Evolutionary conservation across 2,113 vertebrate genomes (phyloP).

Genomic region (Carollia perspicillata): DNA sequence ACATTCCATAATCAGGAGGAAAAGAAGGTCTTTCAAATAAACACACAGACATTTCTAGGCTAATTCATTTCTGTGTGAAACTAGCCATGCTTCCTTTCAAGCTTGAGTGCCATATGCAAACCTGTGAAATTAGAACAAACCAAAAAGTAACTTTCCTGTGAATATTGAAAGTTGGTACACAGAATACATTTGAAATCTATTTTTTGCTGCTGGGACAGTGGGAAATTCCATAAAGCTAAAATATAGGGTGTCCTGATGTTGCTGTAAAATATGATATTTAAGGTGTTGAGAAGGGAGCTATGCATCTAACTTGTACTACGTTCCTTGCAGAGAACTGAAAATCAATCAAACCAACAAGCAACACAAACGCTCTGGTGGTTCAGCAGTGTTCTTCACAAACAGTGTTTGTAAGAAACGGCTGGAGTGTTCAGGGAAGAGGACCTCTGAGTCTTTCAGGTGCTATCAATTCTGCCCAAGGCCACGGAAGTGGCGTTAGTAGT

Average conservation of each 20-base stretch:
- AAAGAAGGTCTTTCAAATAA: neutral
- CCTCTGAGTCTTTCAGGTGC: neutral
- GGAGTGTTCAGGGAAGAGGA: neutral
- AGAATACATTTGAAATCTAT: slow-evolving; percentile 35
- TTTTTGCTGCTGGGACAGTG: slow-evolving; percentile 41
- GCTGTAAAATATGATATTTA: slow-evolving; percentile 9
- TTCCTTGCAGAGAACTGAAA: neutral
- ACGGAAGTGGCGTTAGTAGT: neutral
- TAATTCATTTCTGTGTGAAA: slow-evolving; percentile 47
- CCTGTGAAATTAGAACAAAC: slow-evolving; percentile 26
- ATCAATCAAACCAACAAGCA: neutral
- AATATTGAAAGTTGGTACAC: slow-evolving; percentile 38
- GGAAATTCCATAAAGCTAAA: slow-evolving; percentile 56
- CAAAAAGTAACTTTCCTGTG: slow-evolving; percentile 54
- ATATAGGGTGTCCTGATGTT: slow-evolving; percentile 24
- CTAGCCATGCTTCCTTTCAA: slow-evolving; percentile 26
- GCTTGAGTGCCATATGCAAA: neutral
- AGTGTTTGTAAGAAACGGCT: neutral
- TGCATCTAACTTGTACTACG: neutral
- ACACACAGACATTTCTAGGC: neutral
- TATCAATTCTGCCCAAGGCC: neutral
- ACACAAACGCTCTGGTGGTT: neutral
- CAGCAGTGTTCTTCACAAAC: neutral
- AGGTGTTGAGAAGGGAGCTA: neutral
- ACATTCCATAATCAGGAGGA: neutral